Evolutionary conservation across 2,797 vertebrate genomes (phyloP).

Genomic region (Galaxias olidus): DNA sequence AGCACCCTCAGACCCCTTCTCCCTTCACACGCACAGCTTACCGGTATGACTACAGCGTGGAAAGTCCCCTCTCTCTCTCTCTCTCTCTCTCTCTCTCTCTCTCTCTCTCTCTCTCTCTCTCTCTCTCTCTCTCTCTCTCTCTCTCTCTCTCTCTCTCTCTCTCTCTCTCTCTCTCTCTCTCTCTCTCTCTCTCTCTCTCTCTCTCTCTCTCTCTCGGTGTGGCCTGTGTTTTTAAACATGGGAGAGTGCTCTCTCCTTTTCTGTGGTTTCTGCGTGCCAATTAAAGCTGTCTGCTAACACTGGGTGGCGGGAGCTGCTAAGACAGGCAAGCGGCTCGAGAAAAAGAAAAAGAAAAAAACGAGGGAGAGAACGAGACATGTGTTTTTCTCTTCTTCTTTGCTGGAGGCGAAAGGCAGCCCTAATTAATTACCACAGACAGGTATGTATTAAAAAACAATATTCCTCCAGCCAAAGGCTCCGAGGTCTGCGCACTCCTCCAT

Average conservation of each 20-base stretch:
- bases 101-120: background rate
- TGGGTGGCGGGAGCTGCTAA: constrained; percentile 81
- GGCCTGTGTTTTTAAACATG: constrained; percentile 74
- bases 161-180: background rate
- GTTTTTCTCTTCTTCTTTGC: constrained; percentile 57
- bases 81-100: background rate
- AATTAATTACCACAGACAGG: constrained; percentile 94
- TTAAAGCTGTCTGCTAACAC: constrained; percentile 82
- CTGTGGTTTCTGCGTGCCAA: constrained; percentile 84
- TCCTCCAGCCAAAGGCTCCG: constrained; percentile 67
- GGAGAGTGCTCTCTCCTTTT: constrained; percentile 77
- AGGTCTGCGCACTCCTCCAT: constrained; percentile 69
- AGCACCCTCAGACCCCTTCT: constrained; percentile 57
- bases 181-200: constrained; percentile 20
- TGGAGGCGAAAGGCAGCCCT: constrained; percentile 75
- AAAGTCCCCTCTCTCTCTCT: too few species aligned
- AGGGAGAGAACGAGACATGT: constrained; percentile 74
- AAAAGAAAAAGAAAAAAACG: constrained; percentile 69
- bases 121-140: background rate
- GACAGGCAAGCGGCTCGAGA: constrained; percentile 58
- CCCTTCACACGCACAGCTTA: constrained; percentile 44
- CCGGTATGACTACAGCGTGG: constrained; percentile 37
- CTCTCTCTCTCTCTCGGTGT: constrained; percentile 59
- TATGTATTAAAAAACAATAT: constrained; percentile 81
- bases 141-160: background rate